These are phyloP conservation scores for Troides helena DNA, from an alignment of 2,888 invertebrate genomes.

Conservation along the genomic window DNA sequence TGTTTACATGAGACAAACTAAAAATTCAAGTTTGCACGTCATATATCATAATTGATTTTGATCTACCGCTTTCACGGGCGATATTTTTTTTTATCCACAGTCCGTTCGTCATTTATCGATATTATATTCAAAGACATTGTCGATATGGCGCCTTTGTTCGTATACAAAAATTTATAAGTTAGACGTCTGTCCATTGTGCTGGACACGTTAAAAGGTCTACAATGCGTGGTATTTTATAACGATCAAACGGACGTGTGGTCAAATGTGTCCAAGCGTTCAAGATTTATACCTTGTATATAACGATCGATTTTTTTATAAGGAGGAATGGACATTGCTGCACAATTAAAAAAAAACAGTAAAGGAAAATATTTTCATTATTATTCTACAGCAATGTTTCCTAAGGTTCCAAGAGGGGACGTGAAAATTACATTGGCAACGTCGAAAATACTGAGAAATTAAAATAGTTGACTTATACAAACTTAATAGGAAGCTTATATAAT, in stretches of 20 bases:
- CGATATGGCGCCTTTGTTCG: slow-evolving; percentile 77
- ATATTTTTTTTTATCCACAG: slow-evolving; percentile 69
- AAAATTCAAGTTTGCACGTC: slow-evolving; percentile 42
- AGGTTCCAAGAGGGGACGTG: no score
- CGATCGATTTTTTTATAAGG: neutral
- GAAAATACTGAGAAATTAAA: no score
- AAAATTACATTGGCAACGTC: no score
- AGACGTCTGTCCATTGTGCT: slow-evolving; percentile 69
- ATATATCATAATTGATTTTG: slow-evolving; percentile 66
- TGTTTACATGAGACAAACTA: slow-evolving; percentile 7
- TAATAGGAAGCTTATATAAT: no score
- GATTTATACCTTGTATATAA: slow-evolving; percentile 60
- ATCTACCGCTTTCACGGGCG: slow-evolving; percentile 66
- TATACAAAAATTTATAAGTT: slow-evolving; percentile 74
- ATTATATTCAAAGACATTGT: slow-evolving; percentile 69
- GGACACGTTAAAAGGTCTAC: slow-evolving; percentile 53
- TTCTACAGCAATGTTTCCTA: no score
- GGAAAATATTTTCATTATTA: neutral
- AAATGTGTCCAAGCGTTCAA: slow-evolving; percentile 75
- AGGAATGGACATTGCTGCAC: neutral
- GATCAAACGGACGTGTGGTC: slow-evolving; percentile 77
- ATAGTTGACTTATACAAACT: no score
- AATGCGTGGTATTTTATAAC: slow-evolving; percentile 67
- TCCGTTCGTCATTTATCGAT: slow-evolving; percentile 60
- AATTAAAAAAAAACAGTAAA: neutral